Conservation (phyloP, 92 coral and sea anemone species). For the Zoanthus sociatus region DNA sequence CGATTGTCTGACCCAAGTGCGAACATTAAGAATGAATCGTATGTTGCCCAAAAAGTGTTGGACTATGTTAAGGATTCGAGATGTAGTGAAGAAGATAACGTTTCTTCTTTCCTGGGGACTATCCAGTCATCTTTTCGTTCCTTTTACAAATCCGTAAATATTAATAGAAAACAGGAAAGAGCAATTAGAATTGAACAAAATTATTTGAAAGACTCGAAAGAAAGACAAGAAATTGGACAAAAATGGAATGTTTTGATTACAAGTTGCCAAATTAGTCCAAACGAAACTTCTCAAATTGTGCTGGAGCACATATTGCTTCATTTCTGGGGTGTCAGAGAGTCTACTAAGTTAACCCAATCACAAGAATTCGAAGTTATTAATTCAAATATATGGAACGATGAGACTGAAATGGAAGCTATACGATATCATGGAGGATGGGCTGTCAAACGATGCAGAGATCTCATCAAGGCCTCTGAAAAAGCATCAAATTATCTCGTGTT, state of each 20-base stretch:
- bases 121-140: not conserved
- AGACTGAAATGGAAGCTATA: slow-evolving; percentile 47
- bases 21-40: not conserved
- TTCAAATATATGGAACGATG: not conserved
- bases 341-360: not conserved
- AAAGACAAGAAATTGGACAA: slow-evolving; percentile 4
- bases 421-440: slow-evolving; percentile 69
- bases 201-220: not conserved
- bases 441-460: slow-evolving; percentile 57
- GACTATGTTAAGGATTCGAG: not conserved
- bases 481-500: slow-evolving; percentile 21
- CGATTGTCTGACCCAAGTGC: slow-evolving; percentile 8
- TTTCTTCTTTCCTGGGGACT: slow-evolving; percentile 3
- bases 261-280: not conserved
- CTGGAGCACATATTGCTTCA: slow-evolving; percentile 54
- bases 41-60: not conserved
- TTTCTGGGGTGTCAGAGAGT: slow-evolving; percentile 46
- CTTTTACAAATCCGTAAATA: slow-evolving; percentile 3
- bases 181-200: not conserved
- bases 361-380: not conserved
- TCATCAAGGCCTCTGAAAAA: slow-evolving; percentile 35
- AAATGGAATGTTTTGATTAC: not conserved
- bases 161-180: slow-evolving; percentile 8
- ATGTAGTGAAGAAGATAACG: slow-evolving; percentile 4
- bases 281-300: slow-evolving; percentile 12